These are phyloP conservation scores for Microctenopoma lineatum DNA, from an alignment of 2,797 vertebrate genomes.

Conservation along the genomic window DNA sequence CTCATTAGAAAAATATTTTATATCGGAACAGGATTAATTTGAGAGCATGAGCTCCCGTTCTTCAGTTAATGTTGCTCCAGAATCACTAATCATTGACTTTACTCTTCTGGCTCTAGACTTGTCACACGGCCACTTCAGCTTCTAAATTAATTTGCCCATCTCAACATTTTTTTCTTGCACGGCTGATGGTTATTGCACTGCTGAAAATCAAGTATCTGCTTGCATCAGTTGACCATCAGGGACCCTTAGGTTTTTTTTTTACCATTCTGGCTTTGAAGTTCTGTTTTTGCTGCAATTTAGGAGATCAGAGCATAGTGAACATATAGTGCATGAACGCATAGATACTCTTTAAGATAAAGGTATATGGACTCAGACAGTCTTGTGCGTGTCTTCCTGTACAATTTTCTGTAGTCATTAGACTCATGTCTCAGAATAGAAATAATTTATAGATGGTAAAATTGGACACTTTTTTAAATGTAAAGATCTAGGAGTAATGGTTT, in stretches of 20 bases:
- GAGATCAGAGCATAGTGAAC: neutral
- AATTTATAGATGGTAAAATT: too few species aligned
- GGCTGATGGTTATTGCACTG: neutral
- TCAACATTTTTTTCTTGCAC: neutral
- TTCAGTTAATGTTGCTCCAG: too few species aligned
- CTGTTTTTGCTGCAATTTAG: neutral
- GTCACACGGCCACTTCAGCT: too few species aligned
- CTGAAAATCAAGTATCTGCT: neutral
- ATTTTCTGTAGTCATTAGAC: too few species aligned
- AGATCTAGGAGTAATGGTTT: conserved; percentile 50
- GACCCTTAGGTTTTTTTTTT: neutral
- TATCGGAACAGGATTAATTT: conserved; percentile 2
- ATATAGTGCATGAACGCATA: too few species aligned
- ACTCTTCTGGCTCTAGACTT: too few species aligned
- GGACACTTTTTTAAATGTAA: conserved; percentile 15
- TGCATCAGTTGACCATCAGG: neutral
- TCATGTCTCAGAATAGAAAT: too few species aligned
- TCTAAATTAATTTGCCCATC: neutral
- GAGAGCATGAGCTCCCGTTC: neutral
- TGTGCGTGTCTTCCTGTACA: too few species aligned
- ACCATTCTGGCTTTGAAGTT: neutral
- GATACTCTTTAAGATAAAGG: too few species aligned
- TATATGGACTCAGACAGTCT: too few species aligned
- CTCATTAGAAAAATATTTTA: neutral
- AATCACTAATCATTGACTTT: too few species aligned